phyloP scores from a whole-genome alignment of 2,888 invertebrate genomes.

The Agapetus fuscipes region DNA sequence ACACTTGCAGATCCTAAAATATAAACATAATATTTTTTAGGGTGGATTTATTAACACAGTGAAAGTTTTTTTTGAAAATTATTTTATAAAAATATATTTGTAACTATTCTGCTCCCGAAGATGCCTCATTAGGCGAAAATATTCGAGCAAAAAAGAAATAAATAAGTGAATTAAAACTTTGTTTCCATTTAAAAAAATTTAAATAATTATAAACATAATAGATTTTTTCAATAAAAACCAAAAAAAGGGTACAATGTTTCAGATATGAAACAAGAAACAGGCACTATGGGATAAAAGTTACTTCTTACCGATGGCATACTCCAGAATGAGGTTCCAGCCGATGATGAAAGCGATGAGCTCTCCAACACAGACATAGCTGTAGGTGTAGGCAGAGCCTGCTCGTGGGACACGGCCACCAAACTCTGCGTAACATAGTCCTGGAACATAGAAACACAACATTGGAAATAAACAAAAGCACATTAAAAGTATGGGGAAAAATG shows the following conservation, averaged over 20 bases:
- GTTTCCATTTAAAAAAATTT: too few species aligned
- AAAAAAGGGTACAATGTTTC: too few species aligned
- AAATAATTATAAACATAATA: too few species aligned
- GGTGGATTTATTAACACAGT: neutral
- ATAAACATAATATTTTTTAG: too few species aligned
- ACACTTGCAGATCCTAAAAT: conserved; percentile 63
- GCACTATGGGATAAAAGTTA: too few species aligned
- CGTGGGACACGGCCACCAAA: conserved; percentile 75
- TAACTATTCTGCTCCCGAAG: neutral
- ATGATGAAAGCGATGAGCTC: conserved; percentile 80
- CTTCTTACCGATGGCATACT: conserved; percentile 63
- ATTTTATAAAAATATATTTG: conserved; percentile 1
- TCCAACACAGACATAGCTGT: conserved; percentile 80
- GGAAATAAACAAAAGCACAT: too few species aligned
- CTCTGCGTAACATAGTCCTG: conserved; percentile 82
- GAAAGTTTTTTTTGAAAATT: neutral
- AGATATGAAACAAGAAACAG: too few species aligned
- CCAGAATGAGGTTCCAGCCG: conserved; percentile 86
- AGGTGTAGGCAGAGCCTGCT: conserved; percentile 83
- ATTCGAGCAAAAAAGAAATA: too few species aligned
- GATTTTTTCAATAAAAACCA: too few species aligned
- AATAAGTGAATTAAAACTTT: too few species aligned
- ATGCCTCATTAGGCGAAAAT: neutral
- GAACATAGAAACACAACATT: too few species aligned
- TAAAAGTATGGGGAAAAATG: too few species aligned